Base-by-base conservation (phyloP, 1,140 invertebrate species). In the Colletes latitarsis region DNA sequence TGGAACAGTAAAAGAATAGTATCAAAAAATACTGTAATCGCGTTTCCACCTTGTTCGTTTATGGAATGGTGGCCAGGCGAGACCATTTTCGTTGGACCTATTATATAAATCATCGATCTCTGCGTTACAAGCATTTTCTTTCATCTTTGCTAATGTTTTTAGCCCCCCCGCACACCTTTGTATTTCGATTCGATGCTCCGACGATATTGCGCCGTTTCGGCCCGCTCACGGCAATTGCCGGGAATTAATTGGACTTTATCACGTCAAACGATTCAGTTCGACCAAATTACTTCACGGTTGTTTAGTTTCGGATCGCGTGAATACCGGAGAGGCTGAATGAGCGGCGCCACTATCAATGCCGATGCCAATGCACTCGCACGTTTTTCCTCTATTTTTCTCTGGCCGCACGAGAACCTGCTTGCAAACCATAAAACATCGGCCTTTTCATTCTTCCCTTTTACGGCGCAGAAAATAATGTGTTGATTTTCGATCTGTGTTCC, bases 241-340 rank as follows among this genome's bases (percentile, higher is more conserved):
- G 21, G 73, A 78, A 75, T 87, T 88, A 88, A 88, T 88, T 88
- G 83, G 78, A 83, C 83, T 83, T 83, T 88, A 88, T 86, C 84
- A 86, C 77, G 84, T 86, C 85, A 86, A 87, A 84, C 82, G 82
- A 78, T 86, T 87, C 74, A 72, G 74, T 58, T 77, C 74, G 75
- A 53, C 70, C 64, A 87, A 86, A 87, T 86, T 86, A 86, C 82
- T 83, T 83, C 81, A 75, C 67, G 74, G 81, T 87, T 87, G 84
- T 87, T 87, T 87, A 86, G 84, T 82, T 85, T 81, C 70, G 67
- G 46, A 87, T 88, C 68, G 82, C 85, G 85, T 85, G 85, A 86
- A 84, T 82, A 55, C 64, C 72, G 30, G 43, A 49, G 68, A 21
- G 57, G 30, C 70, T 70, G 71, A 72, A 67, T 52, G 74, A 60